These are phyloP conservation scores for Apotomis turbidana DNA, from an alignment of 2,888 invertebrate genomes.

Conservation along the genomic window DNA sequence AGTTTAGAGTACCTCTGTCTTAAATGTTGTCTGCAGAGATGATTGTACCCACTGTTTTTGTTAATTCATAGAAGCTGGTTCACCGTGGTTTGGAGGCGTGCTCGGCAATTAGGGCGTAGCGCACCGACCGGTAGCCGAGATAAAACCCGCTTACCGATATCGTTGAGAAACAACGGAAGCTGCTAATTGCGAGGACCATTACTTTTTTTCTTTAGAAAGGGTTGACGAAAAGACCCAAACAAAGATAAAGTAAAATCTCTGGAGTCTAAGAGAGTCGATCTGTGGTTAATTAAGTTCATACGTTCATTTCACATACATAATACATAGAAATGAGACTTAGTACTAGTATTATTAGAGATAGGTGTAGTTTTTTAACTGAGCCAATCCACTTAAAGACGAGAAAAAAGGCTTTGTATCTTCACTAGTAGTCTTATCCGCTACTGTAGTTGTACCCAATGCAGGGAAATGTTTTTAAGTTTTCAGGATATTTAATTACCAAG, in stretches of 20 bases:
- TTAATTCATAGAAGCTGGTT: constrained; percentile 47
- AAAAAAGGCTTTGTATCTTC: no score
- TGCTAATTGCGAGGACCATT: constrained; percentile 55
- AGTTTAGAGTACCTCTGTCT: no score
- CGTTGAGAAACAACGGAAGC: constrained; percentile 65
- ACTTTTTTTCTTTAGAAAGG: constrained; percentile 36
- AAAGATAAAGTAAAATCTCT: not conserved
- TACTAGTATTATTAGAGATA: no score
- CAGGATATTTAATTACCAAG: no score
- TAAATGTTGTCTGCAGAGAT: not conserved
- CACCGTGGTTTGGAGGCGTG: constrained; percentile 58
- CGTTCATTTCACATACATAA: not conserved
- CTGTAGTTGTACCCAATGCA: no score
- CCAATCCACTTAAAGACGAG: no score
- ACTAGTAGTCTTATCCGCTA: no score
- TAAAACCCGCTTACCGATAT: constrained; percentile 55
- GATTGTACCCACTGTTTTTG: constrained; percentile 18
- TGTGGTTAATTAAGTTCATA: not conserved
- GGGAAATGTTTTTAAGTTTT: no score
- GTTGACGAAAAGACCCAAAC: constrained; percentile 21
- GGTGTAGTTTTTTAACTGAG: no score
- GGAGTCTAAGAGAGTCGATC: constrained; percentile 1
- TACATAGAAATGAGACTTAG: not conserved
- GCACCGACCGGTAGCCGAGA: constrained; percentile 58
- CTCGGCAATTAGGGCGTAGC: constrained; percentile 59